phyloP scores from a whole-genome alignment of 2,113 vertebrate species.

The Hemiscyllium ocellatum region DNA sequence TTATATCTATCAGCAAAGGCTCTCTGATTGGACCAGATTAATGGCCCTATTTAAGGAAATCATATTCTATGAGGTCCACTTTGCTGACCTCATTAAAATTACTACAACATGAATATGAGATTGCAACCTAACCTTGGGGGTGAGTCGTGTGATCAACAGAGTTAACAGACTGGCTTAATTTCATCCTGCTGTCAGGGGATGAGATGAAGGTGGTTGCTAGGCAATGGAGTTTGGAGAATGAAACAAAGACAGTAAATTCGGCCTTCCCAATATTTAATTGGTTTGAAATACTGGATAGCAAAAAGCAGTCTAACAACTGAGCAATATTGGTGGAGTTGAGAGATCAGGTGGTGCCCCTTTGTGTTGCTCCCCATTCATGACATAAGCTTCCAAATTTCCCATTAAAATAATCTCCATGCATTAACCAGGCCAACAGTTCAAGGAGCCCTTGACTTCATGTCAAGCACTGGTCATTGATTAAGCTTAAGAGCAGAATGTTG shows the following conservation, averaged over 20 bases:
- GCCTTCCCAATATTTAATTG: not conserved
- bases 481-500: not conserved
- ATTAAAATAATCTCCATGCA: not conserved
- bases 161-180: not conserved
- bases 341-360: not conserved
- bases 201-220: not conserved
- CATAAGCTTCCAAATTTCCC: not conserved
- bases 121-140: too few relatives aligned
- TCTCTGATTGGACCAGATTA: too few relatives aligned
- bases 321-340: too few relatives aligned
- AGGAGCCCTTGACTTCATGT: not conserved
- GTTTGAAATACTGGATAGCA: not conserved
- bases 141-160: not conserved
- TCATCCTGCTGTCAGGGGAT: not conserved
- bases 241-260: not conserved
- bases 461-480: not conserved
- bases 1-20: too few relatives aligned
- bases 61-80: too few relatives aligned
- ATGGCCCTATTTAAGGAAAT: too few relatives aligned
- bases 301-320: not conserved
- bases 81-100: too few relatives aligned
- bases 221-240: not conserved
- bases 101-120: not conserved
- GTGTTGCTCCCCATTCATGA: not conserved
- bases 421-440: not conserved